Base-by-base conservation (phyloP, 1,140 invertebrate species). In the Prorops nasuta region DNA sequence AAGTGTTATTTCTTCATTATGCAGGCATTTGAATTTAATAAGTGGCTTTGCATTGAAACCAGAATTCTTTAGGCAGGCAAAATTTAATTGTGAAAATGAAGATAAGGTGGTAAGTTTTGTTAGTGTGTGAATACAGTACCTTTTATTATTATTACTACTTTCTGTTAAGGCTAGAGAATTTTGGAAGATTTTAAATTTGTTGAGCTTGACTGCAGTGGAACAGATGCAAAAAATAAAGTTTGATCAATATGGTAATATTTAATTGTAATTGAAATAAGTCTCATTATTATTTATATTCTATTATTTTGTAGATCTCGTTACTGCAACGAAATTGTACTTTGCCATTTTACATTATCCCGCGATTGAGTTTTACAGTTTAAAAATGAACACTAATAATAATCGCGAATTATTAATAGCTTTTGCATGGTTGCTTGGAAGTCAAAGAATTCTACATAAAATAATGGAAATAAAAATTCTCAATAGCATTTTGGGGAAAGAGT, bases 281-380 rank as follows among this genome's bases (percentile, higher is more conserved):
- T 3, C 12, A 46, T 17, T 19, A 10, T 1, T 36, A 16, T 16
- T 40, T 17, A 9, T 20, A 10, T 16, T 34, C 38, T n/a, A n/a
- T n/a, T n/a, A n/a, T n/a, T n/a, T n/a, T n/a, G n/a, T n/a, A n/a
- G n/a, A n/a, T n/a, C n/a, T n/a, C n/a, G n/a, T n/a, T n/a, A n/a
- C n/a, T n/a, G 49, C 58, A 4, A 54, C 58, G 0, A 72, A 71
- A 54, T 49, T 74, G 17, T 61, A 59, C 43, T 63, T 74, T 22
- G 66, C 69, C 8, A 63, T 55, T 41, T 51, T 74, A 31, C 58
- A 66, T 42, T 74, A 71, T 24, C 49, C 67, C n/a, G 39, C 16
- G 4, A 48, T 64, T 17, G 54, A 71, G 2, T 67, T 74, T 58
- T 74, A 67, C 43, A 28, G 51, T 12, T 52, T 63, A 1, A 35